These are phyloP conservation scores for Aphelenchoides avenae DNA, from an alignment of 1,140 invertebrate species.

Conservation along the genomic window DNA sequence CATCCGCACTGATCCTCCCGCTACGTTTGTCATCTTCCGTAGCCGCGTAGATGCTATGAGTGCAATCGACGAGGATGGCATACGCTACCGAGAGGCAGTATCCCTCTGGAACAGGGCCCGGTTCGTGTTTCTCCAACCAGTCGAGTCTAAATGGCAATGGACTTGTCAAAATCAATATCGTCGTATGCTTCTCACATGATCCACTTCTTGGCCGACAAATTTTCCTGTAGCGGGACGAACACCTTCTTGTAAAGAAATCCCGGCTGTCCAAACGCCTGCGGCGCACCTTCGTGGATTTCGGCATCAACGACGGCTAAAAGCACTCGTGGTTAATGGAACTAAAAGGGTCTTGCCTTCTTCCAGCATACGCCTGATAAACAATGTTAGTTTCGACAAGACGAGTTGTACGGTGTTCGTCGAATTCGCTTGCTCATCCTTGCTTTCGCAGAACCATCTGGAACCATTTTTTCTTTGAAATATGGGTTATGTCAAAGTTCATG, in stretches of 20 bases:
- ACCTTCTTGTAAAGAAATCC: conserved; percentile 35
- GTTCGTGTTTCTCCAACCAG: conserved; percentile 86
- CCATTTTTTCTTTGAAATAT: background rate
- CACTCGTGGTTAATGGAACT: conserved; percentile 7
- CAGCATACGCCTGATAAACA: conserved; percentile 27
- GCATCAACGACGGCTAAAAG: background rate
- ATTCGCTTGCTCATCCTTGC: conserved; percentile 68
- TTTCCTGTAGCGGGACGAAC: conserved; percentile 44
- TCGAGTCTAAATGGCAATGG: conserved; percentile 72
- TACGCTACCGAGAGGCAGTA: conserved; percentile 92
- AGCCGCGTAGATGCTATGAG: conserved; percentile 57
- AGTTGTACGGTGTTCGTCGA: conserved; percentile 71
- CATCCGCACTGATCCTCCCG: background rate
- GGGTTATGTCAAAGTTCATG: conserved; percentile 85
- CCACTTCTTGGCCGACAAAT: conserved; percentile 37
- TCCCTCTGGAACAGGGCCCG: conserved; percentile 83
- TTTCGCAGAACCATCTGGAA: conserved; percentile 25
- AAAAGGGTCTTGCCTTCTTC: conserved; percentile 36
- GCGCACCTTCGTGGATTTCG: background rate
- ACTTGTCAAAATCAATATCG: conserved; percentile 5
- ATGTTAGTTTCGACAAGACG: conserved; percentile 63
- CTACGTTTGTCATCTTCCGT: conserved; percentile 32
- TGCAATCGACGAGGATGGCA: conserved; percentile 79
- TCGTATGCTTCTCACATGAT: conserved; percentile 27
- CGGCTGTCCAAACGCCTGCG: conserved; percentile 18